Percentiles rank a stretch among this genome's conserved stretches.
Conservation (phyloP, 1,140 invertebrate species). For the Muscidifurax raptorellus region DNA sequence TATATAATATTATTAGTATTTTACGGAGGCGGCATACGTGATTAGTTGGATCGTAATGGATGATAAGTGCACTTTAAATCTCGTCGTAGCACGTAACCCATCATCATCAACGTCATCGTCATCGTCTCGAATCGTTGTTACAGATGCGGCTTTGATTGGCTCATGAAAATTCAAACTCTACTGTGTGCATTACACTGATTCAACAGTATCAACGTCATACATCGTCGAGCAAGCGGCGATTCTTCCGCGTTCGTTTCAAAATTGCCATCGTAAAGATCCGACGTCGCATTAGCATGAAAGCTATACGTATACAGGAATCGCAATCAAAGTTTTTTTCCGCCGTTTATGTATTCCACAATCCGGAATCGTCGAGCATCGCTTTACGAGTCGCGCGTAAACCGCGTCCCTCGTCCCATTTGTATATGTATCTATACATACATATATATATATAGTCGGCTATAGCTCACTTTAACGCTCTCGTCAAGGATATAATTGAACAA, state of each 20-base stretch:
- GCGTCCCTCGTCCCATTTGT: too few relatives aligned
- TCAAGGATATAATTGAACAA: constrained; percentile 27
- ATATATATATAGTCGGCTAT: neutral
- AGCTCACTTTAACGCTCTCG: neutral
- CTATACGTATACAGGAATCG: neutral
- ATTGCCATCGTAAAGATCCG: neutral
- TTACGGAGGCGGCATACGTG: too few relatives aligned
- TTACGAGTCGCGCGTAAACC: neutral
- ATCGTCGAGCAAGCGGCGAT: neutral
- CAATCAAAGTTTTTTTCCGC: too few relatives aligned
- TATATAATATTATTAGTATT: too few relatives aligned
- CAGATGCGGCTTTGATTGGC: neutral
- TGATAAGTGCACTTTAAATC: neutral
- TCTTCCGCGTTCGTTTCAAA: neutral
- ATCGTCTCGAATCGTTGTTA: neutral
- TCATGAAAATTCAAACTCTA: neutral
- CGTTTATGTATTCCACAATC: neutral
- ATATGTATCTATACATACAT: too few relatives aligned
- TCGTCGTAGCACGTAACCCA: neutral
- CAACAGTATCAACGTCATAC: neutral
- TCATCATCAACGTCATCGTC: too few relatives aligned
- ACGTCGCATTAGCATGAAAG: neutral
- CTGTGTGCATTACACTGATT: too few relatives aligned
- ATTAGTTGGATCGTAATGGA: too few relatives aligned
- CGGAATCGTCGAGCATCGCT: neutral